Evolutionary conservation across 2,113 vertebrate genomes (phyloP).

Genomic region (human (Homo sapiens)): DNA sequence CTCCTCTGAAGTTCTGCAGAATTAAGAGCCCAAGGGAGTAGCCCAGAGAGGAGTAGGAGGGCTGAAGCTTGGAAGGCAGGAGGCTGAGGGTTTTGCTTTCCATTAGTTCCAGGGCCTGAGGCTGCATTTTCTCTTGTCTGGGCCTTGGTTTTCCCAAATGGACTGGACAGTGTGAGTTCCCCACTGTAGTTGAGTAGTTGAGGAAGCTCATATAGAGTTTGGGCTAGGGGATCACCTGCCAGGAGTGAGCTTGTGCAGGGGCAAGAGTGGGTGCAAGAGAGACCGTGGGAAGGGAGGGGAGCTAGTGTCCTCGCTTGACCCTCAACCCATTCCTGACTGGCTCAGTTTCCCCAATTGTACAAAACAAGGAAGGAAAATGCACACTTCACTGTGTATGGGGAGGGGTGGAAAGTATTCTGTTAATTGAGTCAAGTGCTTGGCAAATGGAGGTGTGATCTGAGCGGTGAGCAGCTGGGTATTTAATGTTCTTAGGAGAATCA

Average conservation of each 20-base stretch:
- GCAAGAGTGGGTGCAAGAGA: background rate
- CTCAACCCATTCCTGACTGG: rapidly evolving
- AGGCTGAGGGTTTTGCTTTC: background rate
- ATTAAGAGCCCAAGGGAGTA: background rate
- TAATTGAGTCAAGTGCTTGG: background rate
- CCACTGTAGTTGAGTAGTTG: too few relatives aligned
- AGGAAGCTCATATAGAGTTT: rapidly evolving
- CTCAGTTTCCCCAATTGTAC: background rate
- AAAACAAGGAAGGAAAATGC: background rate
- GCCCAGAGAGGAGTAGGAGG: background rate
- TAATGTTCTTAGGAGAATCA: background rate
- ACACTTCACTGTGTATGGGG: rapidly evolving
- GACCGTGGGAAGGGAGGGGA: background rate
- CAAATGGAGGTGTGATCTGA: background rate
- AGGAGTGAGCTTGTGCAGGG: background rate
- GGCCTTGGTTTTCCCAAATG: background rate
- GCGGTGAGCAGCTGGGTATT: background rate
- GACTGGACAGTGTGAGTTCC: background rate
- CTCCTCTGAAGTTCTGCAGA: background rate
- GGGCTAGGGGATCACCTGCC: background rate
- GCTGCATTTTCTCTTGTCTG: background rate
- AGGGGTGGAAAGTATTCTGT: background rate
- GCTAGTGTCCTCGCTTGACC: background rate
- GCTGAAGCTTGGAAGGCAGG: too few relatives aligned
- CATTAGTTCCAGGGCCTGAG: background rate